These are phyloP conservation scores for Oscheius sp. DNA, from an alignment of 2,888 invertebrate genomes.

Conservation along the genomic window DNA sequence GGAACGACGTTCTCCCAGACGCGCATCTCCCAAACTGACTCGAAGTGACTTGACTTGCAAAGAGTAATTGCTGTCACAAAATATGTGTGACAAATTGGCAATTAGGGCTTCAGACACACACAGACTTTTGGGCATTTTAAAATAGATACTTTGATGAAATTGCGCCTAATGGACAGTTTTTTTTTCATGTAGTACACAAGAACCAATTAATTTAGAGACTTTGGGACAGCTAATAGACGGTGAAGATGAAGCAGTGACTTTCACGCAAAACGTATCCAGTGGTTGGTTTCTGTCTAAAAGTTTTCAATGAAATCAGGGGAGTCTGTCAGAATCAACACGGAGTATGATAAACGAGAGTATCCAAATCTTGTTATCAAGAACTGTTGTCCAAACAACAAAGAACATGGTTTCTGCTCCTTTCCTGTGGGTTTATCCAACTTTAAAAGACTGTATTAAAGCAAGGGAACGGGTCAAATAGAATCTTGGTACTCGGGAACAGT, in stretches of 20 bases:
- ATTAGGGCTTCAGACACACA: too few relatives aligned
- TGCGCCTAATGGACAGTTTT: background rate
- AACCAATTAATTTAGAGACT: background rate
- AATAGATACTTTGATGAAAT: background rate
- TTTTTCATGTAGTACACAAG: background rate
- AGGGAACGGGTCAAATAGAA: constrained; percentile 39
- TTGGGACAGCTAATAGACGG: background rate
- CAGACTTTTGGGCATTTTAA: background rate
- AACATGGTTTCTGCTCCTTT: constrained; percentile 53
- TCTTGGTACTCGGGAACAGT: constrained; percentile 50
- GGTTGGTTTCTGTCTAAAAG: background rate
- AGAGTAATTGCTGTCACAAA: too few relatives aligned
- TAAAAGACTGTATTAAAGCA: constrained; percentile 3
- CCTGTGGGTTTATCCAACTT: constrained; percentile 3
- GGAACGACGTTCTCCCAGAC: too few relatives aligned
- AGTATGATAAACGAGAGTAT: constrained; percentile 48
- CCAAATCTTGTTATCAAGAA: constrained; percentile 42
- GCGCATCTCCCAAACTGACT: too few relatives aligned
- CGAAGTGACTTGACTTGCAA: too few relatives aligned
- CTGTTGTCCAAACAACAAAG: constrained; percentile 46
- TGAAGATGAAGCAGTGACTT: background rate
- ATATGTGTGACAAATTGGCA: too few relatives aligned
- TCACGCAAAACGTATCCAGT: background rate
- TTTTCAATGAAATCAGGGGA: constrained; percentile 35
- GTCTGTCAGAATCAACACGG: constrained; percentile 43